Conservation (phyloP, 1,140 invertebrate species). For the Conus ventricosus region DNA sequence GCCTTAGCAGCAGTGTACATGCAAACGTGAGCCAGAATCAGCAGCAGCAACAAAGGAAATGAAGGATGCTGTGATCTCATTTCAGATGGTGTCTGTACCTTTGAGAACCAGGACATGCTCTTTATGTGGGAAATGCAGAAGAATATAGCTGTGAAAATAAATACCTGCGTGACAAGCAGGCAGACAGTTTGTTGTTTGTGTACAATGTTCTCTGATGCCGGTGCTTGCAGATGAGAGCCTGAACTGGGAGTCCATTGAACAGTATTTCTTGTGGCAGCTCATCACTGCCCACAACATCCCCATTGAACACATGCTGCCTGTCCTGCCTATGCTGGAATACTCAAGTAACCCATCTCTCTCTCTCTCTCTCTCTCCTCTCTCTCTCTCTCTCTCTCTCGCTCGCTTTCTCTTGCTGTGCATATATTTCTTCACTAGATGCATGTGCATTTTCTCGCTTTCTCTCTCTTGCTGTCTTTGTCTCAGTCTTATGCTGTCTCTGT, state of each 20-base stretch:
- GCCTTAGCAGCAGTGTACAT: no score
- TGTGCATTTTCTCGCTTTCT: no score
- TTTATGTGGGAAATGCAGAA: no score
- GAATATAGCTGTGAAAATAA: no score
- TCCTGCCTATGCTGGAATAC: constrained; percentile 92
- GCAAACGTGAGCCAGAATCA: no score
- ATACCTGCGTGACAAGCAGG: no score
- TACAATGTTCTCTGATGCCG: neutral
- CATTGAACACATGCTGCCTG: constrained; percentile 90
- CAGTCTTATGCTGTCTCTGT: neutral
- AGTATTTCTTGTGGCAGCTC: constrained; percentile 97
- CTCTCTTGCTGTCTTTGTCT: no score
- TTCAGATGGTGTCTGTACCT: no score
- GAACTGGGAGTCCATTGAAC: constrained; percentile 97
- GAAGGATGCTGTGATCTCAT: no score
- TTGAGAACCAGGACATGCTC: no score
- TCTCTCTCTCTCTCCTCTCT: neutral
- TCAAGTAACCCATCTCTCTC: constrained; percentile 58
- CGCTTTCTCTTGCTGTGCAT: neutral
- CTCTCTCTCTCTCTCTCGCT: neutral
- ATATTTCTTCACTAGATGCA: no score
- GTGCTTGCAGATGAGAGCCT: constrained; percentile 86
- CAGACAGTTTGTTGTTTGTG: neutral
- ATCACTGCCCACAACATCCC: constrained; percentile 94
- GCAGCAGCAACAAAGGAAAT: no score